Conservation (phyloP, 2,888 invertebrate genomes). For the Hanleya hanleyi region DNA sequence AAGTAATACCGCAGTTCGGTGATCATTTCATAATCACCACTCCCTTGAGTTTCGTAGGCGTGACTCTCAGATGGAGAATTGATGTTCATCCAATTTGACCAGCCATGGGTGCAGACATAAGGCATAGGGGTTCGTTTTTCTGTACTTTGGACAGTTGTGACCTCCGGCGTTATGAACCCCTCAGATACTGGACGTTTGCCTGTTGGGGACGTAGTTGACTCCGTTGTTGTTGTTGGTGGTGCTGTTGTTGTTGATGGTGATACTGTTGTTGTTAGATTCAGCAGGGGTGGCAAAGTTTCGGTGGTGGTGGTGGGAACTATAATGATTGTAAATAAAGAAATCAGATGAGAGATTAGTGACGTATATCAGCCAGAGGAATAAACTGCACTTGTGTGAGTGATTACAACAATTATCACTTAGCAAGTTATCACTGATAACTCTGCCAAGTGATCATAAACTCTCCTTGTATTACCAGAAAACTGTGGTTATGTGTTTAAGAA, state of each 20-base stretch:
- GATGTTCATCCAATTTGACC: conserved; percentile 56
- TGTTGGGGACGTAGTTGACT: neutral
- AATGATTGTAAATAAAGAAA: neutral
- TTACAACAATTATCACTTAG: too few relatives aligned
- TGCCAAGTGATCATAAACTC: too few relatives aligned
- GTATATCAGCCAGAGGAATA: too few relatives aligned
- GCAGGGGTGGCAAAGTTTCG: neutral
- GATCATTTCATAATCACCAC: conserved; percentile 52
- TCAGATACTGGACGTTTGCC: neutral
- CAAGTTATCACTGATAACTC: too few relatives aligned
- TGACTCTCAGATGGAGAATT: conserved; percentile 40
- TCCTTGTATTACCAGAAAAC: too few relatives aligned
- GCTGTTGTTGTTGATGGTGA: conserved; percentile 14
- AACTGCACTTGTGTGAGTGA: too few relatives aligned
- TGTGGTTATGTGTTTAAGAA: too few relatives aligned
- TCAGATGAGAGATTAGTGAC: neutral
- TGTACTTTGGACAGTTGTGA: too few relatives aligned
- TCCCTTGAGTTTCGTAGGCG: conserved; percentile 33
- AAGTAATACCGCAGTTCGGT: conserved; percentile 45
- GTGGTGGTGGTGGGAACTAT: neutral
- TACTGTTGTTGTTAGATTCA: neutral
- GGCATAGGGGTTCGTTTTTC: conserved; percentile 38
- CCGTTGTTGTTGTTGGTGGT: conserved; percentile 14
- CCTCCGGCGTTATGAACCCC: too few relatives aligned
- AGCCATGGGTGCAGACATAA: conserved; percentile 48